These are phyloP conservation scores for Euclidia mi DNA, from an alignment of 2,888 invertebrate genomes.

Conservation along the genomic window DNA sequence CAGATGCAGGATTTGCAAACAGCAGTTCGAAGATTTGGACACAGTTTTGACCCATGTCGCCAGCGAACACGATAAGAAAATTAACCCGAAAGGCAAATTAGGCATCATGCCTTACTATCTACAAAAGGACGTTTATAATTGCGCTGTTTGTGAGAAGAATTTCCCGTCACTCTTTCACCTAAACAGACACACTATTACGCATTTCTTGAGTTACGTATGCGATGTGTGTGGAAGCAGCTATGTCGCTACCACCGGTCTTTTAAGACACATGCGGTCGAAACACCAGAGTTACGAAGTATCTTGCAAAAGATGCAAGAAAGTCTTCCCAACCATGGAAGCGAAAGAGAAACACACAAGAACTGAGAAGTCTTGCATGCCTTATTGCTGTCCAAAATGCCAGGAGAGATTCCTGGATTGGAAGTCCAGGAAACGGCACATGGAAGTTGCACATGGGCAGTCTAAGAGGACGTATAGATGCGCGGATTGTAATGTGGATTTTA, in stretches of 20 bases:
- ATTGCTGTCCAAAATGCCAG: conserved; percentile 78
- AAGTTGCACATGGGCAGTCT: conserved; percentile 72
- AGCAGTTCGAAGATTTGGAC: conserved; percentile 63
- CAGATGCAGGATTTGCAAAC: conserved; percentile 71
- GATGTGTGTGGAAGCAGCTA: conserved; percentile 83
- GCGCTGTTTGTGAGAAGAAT: conserved; percentile 77
- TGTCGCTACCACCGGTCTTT: conserved; percentile 76
- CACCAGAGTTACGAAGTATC: conserved; percentile 79
- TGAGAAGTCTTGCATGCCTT: conserved; percentile 82
- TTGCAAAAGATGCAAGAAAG: conserved; percentile 77
- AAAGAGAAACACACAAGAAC: conserved; percentile 78
- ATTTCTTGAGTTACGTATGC: conserved; percentile 81
- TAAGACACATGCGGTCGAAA: conserved; percentile 77
- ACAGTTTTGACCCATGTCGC: conserved; percentile 70
- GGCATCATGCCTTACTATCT: conserved; percentile 82
- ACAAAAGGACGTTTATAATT: conserved; percentile 70
- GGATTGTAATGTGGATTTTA: conserved; percentile 76
- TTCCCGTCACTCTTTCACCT: conserved; percentile 77
- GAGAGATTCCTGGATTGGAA: conserved; percentile 81
- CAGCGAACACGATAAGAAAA: conserved; percentile 59
- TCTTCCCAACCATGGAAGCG: conserved; percentile 81
- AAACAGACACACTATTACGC: conserved; percentile 81
- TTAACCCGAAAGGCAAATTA: conserved; percentile 67
- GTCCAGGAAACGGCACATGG: conserved; percentile 77
- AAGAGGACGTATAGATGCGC: conserved; percentile 72